Percentiles rank a stretch among this genome's conserved stretches.
Conservation (phyloP, 2,797 vertebrate species). For the Leptoclinus maculatus region DNA sequence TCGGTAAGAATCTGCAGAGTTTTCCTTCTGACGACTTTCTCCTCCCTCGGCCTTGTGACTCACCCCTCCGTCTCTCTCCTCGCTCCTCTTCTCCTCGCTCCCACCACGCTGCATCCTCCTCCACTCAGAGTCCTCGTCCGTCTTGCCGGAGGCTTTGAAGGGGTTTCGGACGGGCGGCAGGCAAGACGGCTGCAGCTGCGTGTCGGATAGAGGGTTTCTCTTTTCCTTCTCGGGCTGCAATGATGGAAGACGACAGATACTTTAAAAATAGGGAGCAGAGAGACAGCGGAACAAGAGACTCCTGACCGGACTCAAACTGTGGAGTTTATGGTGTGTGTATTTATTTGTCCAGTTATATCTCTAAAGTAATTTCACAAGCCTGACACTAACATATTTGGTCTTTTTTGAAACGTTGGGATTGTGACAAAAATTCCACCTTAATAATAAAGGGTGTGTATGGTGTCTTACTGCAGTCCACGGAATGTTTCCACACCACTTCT, state of each 20-base stretch:
- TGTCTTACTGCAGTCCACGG: conserved; percentile 89
- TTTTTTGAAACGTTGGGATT: no score
- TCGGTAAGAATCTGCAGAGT: conserved; percentile 46
- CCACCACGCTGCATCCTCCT: conserved; percentile 54
- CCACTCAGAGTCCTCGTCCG: conserved; percentile 73
- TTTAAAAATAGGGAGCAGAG: background rate
- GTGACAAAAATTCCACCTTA: no score
- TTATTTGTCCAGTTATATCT: background rate
- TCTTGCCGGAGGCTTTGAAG: conserved; percentile 86
- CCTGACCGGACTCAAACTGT: background rate
- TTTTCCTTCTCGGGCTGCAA: conserved; percentile 81
- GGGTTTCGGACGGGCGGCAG: conserved; percentile 87
- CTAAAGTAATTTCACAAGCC: no score
- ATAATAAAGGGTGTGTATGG: background rate
- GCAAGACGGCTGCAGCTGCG: conserved; percentile 54
- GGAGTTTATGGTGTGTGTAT: background rate
- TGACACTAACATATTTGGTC: no score
- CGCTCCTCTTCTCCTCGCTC: conserved; percentile 13
- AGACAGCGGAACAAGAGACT: background rate
- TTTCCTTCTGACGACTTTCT: conserved; percentile 47
- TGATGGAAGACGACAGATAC: background rate
- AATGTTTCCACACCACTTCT: conserved; percentile 91
- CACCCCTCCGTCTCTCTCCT: conserved; percentile 1
- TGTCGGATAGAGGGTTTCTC: conserved; percentile 53
- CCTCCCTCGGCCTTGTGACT: conserved; percentile 12